Base-by-base conservation (phyloP, 2,113 vertebrate genomes). In the Scopus umbretta region DNA sequence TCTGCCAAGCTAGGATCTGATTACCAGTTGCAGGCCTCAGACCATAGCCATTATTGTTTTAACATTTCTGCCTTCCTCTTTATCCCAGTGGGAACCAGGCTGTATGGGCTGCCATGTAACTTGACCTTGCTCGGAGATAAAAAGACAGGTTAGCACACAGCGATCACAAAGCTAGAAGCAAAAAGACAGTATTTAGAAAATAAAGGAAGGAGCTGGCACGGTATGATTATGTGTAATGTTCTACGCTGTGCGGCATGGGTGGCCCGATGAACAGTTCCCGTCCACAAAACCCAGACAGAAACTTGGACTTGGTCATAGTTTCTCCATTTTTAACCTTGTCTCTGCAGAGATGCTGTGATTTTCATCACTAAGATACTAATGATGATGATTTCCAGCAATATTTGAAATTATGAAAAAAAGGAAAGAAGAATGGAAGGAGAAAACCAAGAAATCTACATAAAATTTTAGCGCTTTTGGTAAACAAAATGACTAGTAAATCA, bases 1-100 rank as follows among this genome's bases (percentile, higher is more conserved):
- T 96, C 86, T 97, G 95, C 96, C 96, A 97, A 94, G 92, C 90
- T 73, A 97, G 96, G 89, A 97, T 97, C 97, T 98, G 97, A 98
- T 98, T 98, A 98, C 96, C 96, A 88, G 90, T 98, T 98, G 94
- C 94, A 97, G 96, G 96, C 88, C 96, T 96, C 93, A 96, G 96
- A 98, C 97, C 97, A 97, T 92, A 98, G 95, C 96, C 96, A 98
- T 98, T 98, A 98, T 97, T 98, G 97, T 98, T 98, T 98, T 98
- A 98, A 98, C 97, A 96, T 97, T 96, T 93, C 95, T 98, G 82
- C 96, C 94, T 98, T 98, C 88, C 88, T 97, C 97, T 98, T 98
- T 98, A 98, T 98, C 98, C 81, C 98, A 97, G 98, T 87, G 16
- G 97, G 98, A 98, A 66, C 72, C 73, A 65, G 85, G 88, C 85